Percentiles rank a stretch among this genome's conserved stretches.
Conservation (phyloP, 2,888 invertebrate species). For the Colostygia pectinataria region DNA sequence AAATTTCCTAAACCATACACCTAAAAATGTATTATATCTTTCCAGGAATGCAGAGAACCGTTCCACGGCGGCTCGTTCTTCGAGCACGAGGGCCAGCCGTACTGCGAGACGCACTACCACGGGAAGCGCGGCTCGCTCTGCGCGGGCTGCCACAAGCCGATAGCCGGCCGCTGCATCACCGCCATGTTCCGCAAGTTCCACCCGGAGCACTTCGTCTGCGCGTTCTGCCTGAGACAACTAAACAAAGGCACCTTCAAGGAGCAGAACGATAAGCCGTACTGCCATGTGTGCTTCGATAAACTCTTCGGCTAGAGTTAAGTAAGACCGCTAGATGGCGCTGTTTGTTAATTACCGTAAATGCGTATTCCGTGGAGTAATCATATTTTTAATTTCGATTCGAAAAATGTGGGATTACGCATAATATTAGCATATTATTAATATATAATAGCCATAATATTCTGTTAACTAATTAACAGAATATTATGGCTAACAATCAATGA, state of each 20-base stretch:
- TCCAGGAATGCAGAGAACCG: conserved; percentile 97
- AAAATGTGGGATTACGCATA: no score
- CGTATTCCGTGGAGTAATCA: no score
- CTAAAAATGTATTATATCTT: background rate
- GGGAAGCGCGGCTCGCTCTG: conserved; percentile 98
- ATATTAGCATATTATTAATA: no score
- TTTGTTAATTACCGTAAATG: background rate
- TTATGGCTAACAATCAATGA: no score
- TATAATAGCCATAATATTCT: no score
- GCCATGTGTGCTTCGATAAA: conserved; percentile 98
- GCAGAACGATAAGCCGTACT: conserved; percentile 99
- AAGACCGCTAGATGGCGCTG: conserved; percentile 13
- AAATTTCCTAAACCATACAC: no score
- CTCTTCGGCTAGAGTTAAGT: conserved; percentile 89
- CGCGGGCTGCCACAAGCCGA: conserved; percentile 98
- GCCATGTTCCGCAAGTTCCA: conserved; percentile 99
- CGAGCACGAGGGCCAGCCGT: conserved; percentile 98
- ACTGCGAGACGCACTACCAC: conserved; percentile 99
- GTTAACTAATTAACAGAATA: no score
- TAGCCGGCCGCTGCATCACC: conserved; percentile 98
- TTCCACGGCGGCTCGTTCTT: conserved; percentile 99
- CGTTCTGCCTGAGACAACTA: conserved; percentile 98
- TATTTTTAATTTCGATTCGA: no score
- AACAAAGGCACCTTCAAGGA: conserved; percentile 99
- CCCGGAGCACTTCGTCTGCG: conserved; percentile 99